These are phyloP conservation scores for Tromatobia lineatoria DNA, from an alignment of 2,888 invertebrate species.

Conservation along the genomic window DNA sequence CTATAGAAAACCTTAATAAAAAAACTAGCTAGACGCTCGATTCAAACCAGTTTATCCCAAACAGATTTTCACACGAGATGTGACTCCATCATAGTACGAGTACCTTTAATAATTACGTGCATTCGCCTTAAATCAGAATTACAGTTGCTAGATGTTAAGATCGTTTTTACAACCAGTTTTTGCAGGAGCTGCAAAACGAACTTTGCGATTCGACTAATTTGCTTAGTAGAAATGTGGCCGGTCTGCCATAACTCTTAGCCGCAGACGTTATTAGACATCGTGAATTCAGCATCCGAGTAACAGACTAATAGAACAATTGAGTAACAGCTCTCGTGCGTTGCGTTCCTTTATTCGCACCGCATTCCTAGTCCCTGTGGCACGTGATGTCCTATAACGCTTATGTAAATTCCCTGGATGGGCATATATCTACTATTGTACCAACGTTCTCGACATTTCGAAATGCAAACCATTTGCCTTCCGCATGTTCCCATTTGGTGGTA, in stretches of 20 bases:
- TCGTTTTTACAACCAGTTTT: background rate
- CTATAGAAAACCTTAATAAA: no score
- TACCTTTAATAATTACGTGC: no score
- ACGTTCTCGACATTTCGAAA: conserved; percentile 33
- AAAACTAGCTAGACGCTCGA: no score
- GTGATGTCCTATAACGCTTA: conserved; percentile 42
- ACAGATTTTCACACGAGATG: no score
- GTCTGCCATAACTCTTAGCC: background rate
- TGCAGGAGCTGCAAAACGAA: background rate
- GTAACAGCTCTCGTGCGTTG: conserved; percentile 14
- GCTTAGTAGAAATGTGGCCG: background rate
- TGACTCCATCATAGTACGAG: no score
- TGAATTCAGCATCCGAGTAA: conserved; percentile 4
- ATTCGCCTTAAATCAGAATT: no score
- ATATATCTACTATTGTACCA: conserved; percentile 26
- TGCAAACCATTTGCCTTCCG: conserved; percentile 30
- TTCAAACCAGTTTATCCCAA: no score
- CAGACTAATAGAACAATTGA: conserved; percentile 13
- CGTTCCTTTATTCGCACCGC: conserved; percentile 44
- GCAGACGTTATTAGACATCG: background rate
- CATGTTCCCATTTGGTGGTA: conserved; percentile 19
- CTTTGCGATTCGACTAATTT: background rate
- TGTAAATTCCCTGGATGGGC: conserved; percentile 55
- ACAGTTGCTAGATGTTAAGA: no score
- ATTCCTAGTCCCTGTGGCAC: conserved; percentile 45